phyloP scores from a whole-genome alignment of 2,888 invertebrate genomes.

The Lagria hirta region DNA sequence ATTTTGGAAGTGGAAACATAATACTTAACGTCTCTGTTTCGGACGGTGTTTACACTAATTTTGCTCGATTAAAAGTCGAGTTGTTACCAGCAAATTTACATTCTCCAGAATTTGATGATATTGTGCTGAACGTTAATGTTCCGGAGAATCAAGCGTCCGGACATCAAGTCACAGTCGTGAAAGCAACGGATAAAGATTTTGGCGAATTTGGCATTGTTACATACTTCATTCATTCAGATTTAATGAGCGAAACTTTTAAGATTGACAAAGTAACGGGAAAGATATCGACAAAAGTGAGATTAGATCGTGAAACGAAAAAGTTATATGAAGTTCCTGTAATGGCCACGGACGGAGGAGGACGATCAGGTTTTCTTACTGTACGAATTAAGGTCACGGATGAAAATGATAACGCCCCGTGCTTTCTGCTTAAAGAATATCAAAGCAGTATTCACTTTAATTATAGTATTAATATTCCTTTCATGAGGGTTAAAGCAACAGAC shows the following conservation, averaged over 20 bases:
- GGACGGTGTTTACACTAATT: conserved; percentile 93
- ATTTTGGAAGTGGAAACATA: conserved; percentile 64
- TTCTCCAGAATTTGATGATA: conserved; percentile 76
- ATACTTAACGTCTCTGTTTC: conserved; percentile 90
- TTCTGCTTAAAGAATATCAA: conserved; percentile 76
- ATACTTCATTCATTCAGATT: conserved; percentile 77
- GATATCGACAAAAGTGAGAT: conserved; percentile 61
- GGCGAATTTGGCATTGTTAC: conserved; percentile 73
- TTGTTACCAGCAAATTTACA: conserved; percentile 76
- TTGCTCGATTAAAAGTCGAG: conserved; percentile 78
- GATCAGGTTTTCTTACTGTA: conserved; percentile 72
- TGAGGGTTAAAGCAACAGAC: conserved; percentile 74
- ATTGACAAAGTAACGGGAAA: conserved; percentile 73
- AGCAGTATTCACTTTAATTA: conserved; percentile 67
- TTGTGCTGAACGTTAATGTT: conserved; percentile 76
- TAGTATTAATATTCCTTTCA: conserved; percentile 60
- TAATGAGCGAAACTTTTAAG: conserved; percentile 70
- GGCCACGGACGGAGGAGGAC: conserved; percentile 81
- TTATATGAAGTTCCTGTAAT: conserved; percentile 75
- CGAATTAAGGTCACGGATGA: conserved; percentile 79
- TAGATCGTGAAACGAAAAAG: conserved; percentile 74
- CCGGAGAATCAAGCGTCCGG: conserved; percentile 80
- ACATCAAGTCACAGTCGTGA: conserved; percentile 68
- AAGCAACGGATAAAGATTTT: conserved; percentile 80
- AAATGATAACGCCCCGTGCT: conserved; percentile 81